These are phyloP conservation scores for Solea solea DNA, from an alignment of 2,113 vertebrate genomes.

Conservation along the genomic window DNA sequence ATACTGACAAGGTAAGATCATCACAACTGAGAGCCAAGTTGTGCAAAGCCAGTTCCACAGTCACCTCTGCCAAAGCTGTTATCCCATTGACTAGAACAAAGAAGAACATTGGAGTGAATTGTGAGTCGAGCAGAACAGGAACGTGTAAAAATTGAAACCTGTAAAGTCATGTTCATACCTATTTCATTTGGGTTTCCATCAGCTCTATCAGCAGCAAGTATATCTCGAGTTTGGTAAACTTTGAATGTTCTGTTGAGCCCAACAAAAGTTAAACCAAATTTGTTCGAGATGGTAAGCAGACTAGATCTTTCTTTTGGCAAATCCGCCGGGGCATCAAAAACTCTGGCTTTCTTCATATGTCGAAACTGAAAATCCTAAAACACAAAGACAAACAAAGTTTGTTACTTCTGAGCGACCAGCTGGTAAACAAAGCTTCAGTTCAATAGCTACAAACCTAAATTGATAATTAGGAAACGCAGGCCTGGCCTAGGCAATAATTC, in stretches of 20 bases:
- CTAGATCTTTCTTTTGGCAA: constrained; percentile 89
- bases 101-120: neutral
- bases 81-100: constrained; percentile 84
- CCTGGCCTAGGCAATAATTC: too few species aligned
- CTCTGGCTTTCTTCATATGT: constrained; percentile 91
- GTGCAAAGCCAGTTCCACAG: constrained; percentile 84
- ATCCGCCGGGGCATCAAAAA: constrained; percentile 86
- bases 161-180: constrained; percentile 72
- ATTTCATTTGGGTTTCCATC: constrained; percentile 90
- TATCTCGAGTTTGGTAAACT: constrained; percentile 85
- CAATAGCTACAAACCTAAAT: neutral
- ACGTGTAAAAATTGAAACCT: neutral
- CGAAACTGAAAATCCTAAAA: constrained; percentile 95
- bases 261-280: constrained; percentile 89
- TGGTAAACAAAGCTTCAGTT: neutral
- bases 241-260: constrained; percentile 85
- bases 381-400: neutral
- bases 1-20: constrained; percentile 90
- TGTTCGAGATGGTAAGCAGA: constrained; percentile 91
- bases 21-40: constrained; percentile 93
- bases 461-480: neutral
- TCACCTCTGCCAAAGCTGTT: constrained; percentile 78
- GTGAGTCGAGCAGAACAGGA: neutral
- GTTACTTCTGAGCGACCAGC: neutral
- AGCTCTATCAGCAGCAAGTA: constrained; percentile 84